Evolutionary conservation across 2,797 vertebrate species (phyloP).

Genomic region (Mormyrops boulengeri): DNA sequence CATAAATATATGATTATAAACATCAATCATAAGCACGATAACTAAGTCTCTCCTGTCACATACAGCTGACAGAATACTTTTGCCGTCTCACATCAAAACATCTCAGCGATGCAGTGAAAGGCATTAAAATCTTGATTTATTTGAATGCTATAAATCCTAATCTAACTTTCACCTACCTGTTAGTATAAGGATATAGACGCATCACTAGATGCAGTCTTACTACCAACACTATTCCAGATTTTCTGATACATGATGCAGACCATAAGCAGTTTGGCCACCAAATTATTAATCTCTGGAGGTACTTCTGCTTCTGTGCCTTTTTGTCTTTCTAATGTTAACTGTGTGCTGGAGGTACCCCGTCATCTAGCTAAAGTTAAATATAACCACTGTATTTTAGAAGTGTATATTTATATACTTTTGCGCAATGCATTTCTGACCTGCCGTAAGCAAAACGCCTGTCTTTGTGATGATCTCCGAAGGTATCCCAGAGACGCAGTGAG

Average conservation of each 20-base stretch:
- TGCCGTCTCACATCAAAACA: background rate
- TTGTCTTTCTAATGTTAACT: background rate
- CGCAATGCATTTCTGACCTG: conserved; percentile 46
- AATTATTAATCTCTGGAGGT: background rate
- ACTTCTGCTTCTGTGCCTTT: background rate
- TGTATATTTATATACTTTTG: background rate
- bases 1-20: background rate
- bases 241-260: background rate
- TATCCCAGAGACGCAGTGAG: conserved; percentile 77
- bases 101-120: background rate
- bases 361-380: background rate
- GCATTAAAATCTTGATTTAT: background rate
- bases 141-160: background rate
- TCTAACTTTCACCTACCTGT: background rate
- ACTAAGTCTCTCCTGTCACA: background rate
- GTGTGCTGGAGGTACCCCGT: background rate
- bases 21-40: background rate
- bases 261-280: background rate
- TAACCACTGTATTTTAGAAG: background rate
- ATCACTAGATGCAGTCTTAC: background rate
- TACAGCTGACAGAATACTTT: background rate
- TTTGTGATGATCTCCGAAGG: conserved; percentile 80
- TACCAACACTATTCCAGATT: background rate
- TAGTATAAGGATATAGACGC: background rate
- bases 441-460: conserved; percentile 76